Conservation (phyloP, 2,113 vertebrate genomes). For the Toxostoma redivivum region DNA sequence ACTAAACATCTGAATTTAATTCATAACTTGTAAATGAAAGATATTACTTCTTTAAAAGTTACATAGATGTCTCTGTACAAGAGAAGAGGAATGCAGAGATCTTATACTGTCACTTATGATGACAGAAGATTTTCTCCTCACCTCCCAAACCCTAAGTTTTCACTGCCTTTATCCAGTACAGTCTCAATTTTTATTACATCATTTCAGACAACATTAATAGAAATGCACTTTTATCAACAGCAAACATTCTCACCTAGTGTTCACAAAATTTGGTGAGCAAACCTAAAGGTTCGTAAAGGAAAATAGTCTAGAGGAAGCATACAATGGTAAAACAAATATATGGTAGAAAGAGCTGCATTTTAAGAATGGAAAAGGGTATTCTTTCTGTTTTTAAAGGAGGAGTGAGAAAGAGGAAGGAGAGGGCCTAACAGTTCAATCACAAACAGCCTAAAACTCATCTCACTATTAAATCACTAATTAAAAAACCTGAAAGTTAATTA, state of each 20-base stretch:
- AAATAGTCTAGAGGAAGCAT: not conserved
- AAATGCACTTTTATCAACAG: not conserved
- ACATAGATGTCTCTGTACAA: rapidly evolving
- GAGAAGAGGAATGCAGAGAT: not conserved
- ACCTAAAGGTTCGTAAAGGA: not conserved
- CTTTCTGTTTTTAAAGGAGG: not conserved
- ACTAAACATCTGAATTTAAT: not conserved
- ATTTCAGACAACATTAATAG: not conserved
- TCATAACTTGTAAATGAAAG: not conserved
- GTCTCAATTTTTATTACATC: not conserved
- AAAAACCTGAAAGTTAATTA: not conserved
- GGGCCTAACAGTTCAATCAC: not conserved
- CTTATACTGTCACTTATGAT: not conserved
- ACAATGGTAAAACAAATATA: not conserved
- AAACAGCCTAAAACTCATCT: not conserved
- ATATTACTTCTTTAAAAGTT: not conserved
- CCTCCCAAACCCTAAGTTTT: not conserved
- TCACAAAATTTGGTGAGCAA: not conserved
- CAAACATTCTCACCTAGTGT: not conserved
- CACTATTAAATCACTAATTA: not conserved
- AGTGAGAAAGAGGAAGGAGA: not conserved
- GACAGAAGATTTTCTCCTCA: not conserved
- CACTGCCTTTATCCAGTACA: not conserved
- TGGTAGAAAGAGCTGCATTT: not conserved
- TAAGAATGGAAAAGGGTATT: not conserved